Conservation (phyloP, 2,888 invertebrate genomes). For the Cynaeus angustus region DNA sequence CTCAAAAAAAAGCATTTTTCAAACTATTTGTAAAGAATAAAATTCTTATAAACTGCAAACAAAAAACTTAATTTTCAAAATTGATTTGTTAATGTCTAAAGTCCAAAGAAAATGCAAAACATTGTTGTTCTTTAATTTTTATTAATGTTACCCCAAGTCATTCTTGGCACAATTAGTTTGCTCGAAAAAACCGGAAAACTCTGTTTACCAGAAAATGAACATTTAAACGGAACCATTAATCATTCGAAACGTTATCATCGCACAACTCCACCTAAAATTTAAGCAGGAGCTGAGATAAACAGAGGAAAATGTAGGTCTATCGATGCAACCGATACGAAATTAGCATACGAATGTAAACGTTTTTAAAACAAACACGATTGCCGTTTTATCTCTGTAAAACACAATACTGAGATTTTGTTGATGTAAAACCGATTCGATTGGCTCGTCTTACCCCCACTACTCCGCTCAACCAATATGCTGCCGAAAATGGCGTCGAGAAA, state of each 20-base stretch:
- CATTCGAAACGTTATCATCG: constrained; percentile 7
- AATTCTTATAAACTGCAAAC: not conserved
- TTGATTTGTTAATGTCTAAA: constrained; percentile 4
- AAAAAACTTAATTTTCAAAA: not conserved
- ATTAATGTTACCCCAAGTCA: constrained; percentile 7
- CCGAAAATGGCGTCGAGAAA: constrained; percentile 5
- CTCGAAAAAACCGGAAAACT: constrained; percentile 10
- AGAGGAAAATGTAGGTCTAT: not conserved
- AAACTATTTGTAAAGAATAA: not conserved
- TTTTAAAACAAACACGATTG: too few species aligned
- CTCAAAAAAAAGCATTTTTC: not conserved
- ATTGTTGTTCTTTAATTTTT: constrained; percentile 12
- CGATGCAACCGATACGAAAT: not conserved
- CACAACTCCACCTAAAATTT: not conserved
- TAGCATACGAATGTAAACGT: not conserved
- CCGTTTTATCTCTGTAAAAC: too few species aligned
- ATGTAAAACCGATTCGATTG: too few species aligned
- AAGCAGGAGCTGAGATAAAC: constrained; percentile 4
- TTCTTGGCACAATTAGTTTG: constrained; percentile 11
- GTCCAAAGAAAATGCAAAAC: constrained; percentile 4
- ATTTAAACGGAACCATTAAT: constrained; percentile 26
- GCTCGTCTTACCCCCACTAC: too few species aligned
- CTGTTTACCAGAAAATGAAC: constrained; percentile 31
- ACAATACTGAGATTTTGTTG: too few species aligned
- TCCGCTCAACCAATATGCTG: not conserved